These are phyloP conservation scores for Tanypteryx hageni DNA, from an alignment of 2,888 invertebrate genomes.

Conservation along the genomic window DNA sequence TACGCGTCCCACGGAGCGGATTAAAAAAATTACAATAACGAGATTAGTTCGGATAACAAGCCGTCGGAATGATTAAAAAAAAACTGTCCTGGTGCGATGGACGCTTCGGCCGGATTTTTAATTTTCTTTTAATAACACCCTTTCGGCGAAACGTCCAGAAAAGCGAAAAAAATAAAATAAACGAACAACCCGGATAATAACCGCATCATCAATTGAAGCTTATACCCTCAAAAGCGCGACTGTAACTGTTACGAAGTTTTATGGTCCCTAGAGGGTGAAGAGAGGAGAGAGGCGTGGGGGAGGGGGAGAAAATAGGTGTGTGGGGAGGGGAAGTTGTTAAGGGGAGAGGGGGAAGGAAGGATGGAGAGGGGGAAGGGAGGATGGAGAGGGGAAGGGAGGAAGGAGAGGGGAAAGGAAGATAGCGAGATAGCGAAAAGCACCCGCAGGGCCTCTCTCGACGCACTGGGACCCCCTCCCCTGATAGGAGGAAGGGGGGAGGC, in stretches of 20 bases:
- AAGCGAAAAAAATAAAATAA: too few species aligned
- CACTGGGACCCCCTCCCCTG: background rate
- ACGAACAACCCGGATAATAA: background rate
- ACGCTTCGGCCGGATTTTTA: too few species aligned
- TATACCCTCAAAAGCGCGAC: slow-evolving; percentile 30
- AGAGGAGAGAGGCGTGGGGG: background rate
- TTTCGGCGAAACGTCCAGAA: too few species aligned
- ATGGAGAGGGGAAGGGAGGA: background rate
- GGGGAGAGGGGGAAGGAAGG: background rate
- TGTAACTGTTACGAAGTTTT: background rate
- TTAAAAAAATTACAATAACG: too few species aligned
- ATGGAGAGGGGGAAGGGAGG: background rate
- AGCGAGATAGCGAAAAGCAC: slow-evolving; percentile 30
- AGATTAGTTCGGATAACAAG: too few species aligned
- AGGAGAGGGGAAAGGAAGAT: background rate
- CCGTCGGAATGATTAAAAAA: too few species aligned
- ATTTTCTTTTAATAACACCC: too few species aligned
- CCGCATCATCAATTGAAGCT: slow-evolving; percentile 51
- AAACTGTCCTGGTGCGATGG: too few species aligned
- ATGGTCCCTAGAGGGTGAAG: background rate
- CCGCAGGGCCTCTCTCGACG: background rate
- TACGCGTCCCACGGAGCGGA: too few species aligned
- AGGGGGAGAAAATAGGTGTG: background rate
- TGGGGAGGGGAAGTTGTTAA: background rate
- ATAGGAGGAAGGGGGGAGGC: background rate